phyloP scores from a whole-genome alignment of 92 coral and sea anemone genomes.

The Desmophyllum pertusum region DNA sequence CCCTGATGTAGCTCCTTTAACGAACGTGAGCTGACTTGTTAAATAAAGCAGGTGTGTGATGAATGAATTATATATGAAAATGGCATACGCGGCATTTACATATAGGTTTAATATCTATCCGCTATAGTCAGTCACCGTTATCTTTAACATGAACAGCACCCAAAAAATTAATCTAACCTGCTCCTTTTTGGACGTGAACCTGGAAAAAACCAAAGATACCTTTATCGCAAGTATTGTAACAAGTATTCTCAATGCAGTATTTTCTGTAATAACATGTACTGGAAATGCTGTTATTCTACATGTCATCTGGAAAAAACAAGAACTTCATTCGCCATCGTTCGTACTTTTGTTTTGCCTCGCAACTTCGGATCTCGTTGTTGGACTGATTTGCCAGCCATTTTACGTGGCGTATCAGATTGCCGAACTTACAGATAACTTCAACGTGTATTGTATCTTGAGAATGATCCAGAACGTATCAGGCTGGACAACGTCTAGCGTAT shows the following conservation, averaged over 20 bases:
- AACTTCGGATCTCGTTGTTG: conserved; percentile 34
- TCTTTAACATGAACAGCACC: not conserved
- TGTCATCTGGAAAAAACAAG: not conserved
- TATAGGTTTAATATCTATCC: too few species aligned
- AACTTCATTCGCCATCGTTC: conserved; percentile 25
- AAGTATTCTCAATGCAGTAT: conserved; percentile 13
- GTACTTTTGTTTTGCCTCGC: conserved; percentile 33
- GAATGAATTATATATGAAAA: too few species aligned
- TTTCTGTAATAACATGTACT: not conserved
- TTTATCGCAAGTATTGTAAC: conserved; percentile 26
- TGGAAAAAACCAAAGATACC: not conserved
- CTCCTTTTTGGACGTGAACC: not conserved
- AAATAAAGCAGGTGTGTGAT: not conserved
- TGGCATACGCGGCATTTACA: too few species aligned
- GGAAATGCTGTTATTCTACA: conserved; percentile 17
- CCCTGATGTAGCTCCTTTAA: too few species aligned
- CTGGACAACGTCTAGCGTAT: conserved; percentile 29
- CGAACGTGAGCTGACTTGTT: not conserved
- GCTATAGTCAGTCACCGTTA: too few species aligned
- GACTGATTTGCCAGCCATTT: conserved; percentile 20
- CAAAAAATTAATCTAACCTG: not conserved
- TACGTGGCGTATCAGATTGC: conserved; percentile 27
- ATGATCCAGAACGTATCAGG: conserved; percentile 19
- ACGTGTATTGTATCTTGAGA: conserved; percentile 11
- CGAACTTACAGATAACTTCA: not conserved